Evolutionary conservation across 2,113 vertebrate genomes (phyloP).

Genomic region (Papio anubis): DNA sequence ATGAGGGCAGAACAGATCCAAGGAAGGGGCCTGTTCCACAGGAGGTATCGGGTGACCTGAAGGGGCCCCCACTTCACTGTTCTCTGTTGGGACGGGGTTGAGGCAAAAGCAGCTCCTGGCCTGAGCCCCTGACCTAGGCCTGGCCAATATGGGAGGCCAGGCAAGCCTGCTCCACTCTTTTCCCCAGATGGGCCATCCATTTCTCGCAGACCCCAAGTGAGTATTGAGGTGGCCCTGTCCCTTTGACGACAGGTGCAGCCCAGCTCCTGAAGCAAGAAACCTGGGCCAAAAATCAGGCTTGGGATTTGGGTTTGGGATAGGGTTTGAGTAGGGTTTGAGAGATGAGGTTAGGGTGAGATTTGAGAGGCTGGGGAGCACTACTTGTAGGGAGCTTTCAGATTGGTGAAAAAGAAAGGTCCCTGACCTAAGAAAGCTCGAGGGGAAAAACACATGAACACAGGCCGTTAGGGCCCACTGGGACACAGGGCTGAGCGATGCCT

Average conservation of each 20-base stretch:
- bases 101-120: not conserved
- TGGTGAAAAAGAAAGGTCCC: not conserved
- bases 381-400: not conserved
- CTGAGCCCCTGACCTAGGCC: not conserved
- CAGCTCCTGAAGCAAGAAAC: not conserved
- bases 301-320: too few species aligned
- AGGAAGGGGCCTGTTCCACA: not conserved
- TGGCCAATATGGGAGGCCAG: not conserved
- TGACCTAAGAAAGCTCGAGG: not conserved
- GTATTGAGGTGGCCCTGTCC: not conserved
- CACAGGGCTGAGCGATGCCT: not conserved
- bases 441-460: fast-evolving
- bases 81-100: not conserved
- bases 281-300: not conserved
- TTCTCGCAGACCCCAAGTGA: not conserved
- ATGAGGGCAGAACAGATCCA: not conserved
- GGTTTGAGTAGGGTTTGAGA: not conserved
- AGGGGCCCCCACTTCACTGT: not conserved
- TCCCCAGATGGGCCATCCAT: fast-evolving
- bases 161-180: not conserved
- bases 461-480: not conserved
- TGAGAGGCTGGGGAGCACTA: not conserved
- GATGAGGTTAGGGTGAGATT: not conserved
- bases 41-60: not conserved
- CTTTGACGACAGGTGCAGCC: not conserved